These are phyloP conservation scores for Drosophila suboccidentalis DNA, from an alignment of 2,888 invertebrate genomes.

Conservation along the genomic window DNA sequence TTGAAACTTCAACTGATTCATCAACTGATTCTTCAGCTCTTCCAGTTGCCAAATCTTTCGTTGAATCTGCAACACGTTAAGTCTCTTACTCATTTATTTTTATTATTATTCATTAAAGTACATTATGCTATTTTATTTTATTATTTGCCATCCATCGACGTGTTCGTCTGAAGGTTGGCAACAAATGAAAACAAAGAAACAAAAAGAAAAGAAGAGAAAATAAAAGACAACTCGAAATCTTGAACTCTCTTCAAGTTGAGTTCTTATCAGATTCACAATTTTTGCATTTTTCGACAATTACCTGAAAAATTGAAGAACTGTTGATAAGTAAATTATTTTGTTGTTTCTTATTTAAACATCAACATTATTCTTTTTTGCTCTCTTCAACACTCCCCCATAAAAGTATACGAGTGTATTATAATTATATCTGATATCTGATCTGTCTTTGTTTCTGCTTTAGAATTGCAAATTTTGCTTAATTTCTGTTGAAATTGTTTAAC, in stretches of 20 bases:
- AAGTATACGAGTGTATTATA: too few relatives aligned
- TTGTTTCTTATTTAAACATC: constrained; percentile 5
- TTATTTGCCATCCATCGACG: constrained; percentile 30
- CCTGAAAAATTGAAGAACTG: neutral
- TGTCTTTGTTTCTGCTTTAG: neutral
- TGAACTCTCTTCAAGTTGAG: neutral
- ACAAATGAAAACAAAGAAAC: too few relatives aligned
- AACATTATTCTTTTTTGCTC: neutral
- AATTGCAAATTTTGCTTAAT: neutral
- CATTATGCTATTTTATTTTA: constrained; percentile 12
- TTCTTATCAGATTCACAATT: constrained; percentile 42
- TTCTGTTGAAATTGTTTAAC: neutral
- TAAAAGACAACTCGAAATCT: neutral
- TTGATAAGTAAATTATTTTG: constrained; percentile 10
- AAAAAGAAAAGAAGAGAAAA: neutral
- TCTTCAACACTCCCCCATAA: neutral
- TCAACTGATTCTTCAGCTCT: constrained; percentile 21
- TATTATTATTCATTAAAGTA: constrained; percentile 8
- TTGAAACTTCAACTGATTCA: constrained; percentile 19
- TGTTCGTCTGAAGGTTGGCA: constrained; percentile 43
- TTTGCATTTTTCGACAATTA: constrained; percentile 27
- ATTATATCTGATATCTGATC: neutral
- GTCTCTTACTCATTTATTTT: constrained; percentile 5
- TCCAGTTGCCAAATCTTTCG: constrained; percentile 18
- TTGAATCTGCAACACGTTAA: constrained; percentile 18